A percentile compares a stretch with the other conserved stretches of the same genome.
phyloP scores from a whole-genome alignment of 2,797 vertebrate genomes.

The Champsocephalus esox region DNA sequence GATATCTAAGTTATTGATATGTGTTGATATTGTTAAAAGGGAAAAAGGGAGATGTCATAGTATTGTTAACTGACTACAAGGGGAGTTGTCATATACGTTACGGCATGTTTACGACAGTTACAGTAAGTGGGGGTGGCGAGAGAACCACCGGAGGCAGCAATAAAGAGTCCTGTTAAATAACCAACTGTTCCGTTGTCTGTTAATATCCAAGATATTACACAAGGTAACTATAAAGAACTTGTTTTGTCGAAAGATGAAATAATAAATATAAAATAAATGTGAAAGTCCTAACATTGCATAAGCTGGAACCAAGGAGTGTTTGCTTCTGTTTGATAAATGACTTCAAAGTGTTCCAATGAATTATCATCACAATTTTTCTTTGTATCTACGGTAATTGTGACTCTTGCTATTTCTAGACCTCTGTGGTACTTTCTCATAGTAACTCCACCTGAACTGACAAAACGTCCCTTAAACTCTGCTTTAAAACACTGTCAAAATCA shows the following conservation, averaged over 20 bases:
- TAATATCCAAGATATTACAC: too few species aligned
- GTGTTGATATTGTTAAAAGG: too few species aligned
- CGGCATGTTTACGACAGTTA: too few species aligned
- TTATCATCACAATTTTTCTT: background rate
- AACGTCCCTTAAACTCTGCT: background rate
- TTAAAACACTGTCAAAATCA: conserved; percentile 1
- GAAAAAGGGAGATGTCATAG: too few species aligned
- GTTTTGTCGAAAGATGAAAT: background rate
- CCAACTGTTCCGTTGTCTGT: too few species aligned
- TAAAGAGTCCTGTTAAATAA: too few species aligned
- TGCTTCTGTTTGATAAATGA: background rate
- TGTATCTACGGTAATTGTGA: background rate
- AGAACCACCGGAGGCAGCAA: too few species aligned
- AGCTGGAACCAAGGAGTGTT: background rate
- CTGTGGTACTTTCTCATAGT: background rate
- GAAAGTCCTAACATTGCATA: background rate
- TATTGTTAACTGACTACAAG: too few species aligned
- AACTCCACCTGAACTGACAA: background rate
- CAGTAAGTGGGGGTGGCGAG: too few species aligned
- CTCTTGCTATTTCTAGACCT: background rate
- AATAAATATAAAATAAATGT: background rate
- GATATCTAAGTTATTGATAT: too few species aligned
- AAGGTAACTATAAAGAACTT: background rate
- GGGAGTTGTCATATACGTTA: too few species aligned
- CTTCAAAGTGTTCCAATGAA: background rate